Evolutionary conservation across 2,113 vertebrate genomes (phyloP).

Genomic region (Chloebia gouldiae): DNA sequence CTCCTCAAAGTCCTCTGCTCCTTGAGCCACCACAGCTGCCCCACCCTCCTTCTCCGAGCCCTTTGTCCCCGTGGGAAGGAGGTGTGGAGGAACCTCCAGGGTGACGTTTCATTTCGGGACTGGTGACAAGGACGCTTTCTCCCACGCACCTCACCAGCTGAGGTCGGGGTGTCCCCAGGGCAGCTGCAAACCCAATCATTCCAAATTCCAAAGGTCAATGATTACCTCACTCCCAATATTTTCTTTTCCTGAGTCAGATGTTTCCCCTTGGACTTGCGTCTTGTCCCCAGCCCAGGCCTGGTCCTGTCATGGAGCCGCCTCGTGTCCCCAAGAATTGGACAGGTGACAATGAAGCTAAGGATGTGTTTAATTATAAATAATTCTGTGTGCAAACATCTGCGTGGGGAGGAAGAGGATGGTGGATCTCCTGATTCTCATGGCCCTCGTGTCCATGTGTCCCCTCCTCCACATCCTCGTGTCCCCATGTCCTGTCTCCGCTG

Average conservation of each 20-base stretch:
- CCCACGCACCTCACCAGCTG: neutral
- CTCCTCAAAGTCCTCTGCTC: neutral
- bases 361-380: neutral
- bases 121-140: neutral
- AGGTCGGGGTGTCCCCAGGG: neutral
- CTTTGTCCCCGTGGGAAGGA: neutral
- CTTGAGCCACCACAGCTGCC: neutral
- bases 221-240: neutral
- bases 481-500: neutral
- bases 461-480: neutral
- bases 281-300: too few species aligned
- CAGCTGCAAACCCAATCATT: fast-evolving
- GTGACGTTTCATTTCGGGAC: neutral
- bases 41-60: too few species aligned
- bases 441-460: neutral
- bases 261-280: neutral
- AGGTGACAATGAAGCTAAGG: fast-evolving
- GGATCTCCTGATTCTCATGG: fast-evolving
- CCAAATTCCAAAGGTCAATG: neutral
- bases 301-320: fast-evolving
- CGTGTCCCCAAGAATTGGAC: fast-evolving
- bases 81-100: neutral
- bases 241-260: neutral
- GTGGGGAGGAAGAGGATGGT: neutral
- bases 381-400: neutral